A percentile compares a stretch with the other conserved stretches of the same genome.
These are phyloP conservation scores for Apamea sordens DNA, from an alignment of 2,888 invertebrate genomes.

Conservation along the genomic window DNA sequence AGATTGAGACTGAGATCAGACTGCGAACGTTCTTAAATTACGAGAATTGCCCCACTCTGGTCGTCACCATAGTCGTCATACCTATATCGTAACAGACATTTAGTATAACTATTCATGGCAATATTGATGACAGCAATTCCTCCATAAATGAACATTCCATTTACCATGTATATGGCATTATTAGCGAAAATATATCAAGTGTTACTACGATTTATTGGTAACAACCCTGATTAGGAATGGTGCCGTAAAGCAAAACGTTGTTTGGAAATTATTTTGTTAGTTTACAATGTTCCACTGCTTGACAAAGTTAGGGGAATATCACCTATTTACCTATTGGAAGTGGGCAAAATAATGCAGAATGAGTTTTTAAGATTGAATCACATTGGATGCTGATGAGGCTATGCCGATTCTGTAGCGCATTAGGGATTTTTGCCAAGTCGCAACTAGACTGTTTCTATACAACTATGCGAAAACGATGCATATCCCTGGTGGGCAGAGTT, in stretches of 20 bases:
- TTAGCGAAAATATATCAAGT: slow-evolving; percentile 45
- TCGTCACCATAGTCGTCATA: background rate
- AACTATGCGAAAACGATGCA: no score
- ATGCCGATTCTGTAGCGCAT: no score
- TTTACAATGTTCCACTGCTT: background rate
- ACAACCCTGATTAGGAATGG: background rate
- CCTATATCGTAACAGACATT: background rate
- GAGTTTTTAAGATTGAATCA: background rate
- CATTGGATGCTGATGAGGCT: no score
- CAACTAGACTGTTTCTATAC: no score
- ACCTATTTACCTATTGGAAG: background rate
- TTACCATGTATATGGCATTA: slow-evolving; percentile 27
- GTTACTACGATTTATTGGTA: slow-evolving; percentile 10
- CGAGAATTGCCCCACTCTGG: no score
- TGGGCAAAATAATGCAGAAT: background rate
- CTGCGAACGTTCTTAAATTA: no score
- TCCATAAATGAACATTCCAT: slow-evolving; percentile 3
- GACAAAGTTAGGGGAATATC: background rate
- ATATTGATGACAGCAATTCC: slow-evolving; percentile 51
- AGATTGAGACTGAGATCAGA: no score
- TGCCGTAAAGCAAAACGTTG: slow-evolving; percentile 1
- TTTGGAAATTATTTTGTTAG: background rate
- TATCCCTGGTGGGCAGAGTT: no score
- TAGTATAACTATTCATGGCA: background rate
- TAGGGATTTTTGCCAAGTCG: no score